phyloP scores from a whole-genome alignment of 92 coral and sea anemone genomes.

The Siderastrea radians region DNA sequence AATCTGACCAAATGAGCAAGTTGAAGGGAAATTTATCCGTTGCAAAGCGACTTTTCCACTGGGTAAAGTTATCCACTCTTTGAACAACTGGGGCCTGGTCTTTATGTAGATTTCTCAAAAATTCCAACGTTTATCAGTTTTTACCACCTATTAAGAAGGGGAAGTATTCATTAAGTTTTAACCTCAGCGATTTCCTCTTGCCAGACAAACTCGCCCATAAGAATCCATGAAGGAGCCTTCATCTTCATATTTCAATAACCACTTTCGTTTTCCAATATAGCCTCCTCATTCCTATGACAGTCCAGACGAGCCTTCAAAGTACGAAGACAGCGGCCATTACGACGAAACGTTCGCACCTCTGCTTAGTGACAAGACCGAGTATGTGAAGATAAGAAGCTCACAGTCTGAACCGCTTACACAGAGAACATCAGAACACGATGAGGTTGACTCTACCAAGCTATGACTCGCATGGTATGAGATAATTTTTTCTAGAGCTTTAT shows the following conservation, averaged over 20 bases:
- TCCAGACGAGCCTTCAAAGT: not conserved
- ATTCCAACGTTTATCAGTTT: not conserved
- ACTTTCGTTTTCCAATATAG: not conserved
- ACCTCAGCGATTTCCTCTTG: too few species aligned
- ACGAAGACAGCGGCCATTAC: conserved; percentile 4
- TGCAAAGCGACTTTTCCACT: too few species aligned
- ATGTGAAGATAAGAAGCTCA: not conserved
- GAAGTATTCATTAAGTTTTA: too few species aligned
- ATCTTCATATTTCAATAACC: not conserved
- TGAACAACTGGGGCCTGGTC: too few species aligned
- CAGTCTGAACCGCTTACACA: not conserved
- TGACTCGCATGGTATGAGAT: not conserved
- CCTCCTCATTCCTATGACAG: conserved; percentile 3
- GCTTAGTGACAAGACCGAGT: not conserved
- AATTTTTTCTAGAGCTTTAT: too few species aligned
- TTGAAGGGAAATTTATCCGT: too few species aligned
- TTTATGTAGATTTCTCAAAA: too few species aligned
- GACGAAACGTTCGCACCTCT: conserved; percentile 8
- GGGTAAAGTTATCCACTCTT: too few species aligned
- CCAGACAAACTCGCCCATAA: not conserved
- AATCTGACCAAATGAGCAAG: too few species aligned
- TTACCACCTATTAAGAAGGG: not conserved
- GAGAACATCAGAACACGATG: not conserved
- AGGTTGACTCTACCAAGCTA: not conserved
- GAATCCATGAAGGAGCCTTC: not conserved